Percentiles rank a stretch among this genome's conserved stretches.
phyloP scores from a whole-genome alignment of 2,113 vertebrate genomes.

The Camelus dromedarius region DNA sequence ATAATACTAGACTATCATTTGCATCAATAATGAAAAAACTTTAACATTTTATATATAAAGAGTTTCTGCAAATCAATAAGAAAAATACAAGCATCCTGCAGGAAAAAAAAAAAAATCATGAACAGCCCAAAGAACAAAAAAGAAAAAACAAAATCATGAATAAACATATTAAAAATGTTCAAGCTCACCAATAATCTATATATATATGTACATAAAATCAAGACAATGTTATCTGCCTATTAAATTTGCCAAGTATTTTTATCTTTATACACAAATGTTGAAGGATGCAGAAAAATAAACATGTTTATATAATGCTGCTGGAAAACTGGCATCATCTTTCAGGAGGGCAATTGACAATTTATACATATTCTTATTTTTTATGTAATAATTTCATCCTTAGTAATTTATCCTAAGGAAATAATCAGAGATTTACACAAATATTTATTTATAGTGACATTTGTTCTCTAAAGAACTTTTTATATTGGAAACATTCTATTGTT shows the following conservation, averaged over 20 bases:
- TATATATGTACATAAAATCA: neutral
- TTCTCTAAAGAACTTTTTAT: neutral
- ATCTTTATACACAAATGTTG: neutral
- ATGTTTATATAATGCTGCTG: neutral
- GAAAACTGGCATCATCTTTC: neutral
- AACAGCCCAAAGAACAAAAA: neutral
- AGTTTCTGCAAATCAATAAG: conserved; percentile 16
- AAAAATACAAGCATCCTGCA: neutral
- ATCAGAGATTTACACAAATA: conserved; percentile 29
- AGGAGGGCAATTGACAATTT: neutral
- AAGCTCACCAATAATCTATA: neutral
- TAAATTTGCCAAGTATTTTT: neutral
- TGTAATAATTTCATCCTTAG: conserved; percentile 3
- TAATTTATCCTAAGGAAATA: conserved; percentile 20
- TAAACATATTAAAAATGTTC: conserved; percentile 7
- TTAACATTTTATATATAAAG: conserved; percentile 38
- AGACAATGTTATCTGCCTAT: neutral
- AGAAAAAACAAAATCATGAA: conserved; percentile 5
- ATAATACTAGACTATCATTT: neutral
- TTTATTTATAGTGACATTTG: neutral
- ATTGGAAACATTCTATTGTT: no score
- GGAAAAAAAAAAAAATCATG: neutral
- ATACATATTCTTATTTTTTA: neutral
- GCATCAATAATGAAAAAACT: neutral
- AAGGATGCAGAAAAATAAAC: neutral